Conservation (phyloP, 2,888 invertebrate species). For the Andrena fulva region DNA sequence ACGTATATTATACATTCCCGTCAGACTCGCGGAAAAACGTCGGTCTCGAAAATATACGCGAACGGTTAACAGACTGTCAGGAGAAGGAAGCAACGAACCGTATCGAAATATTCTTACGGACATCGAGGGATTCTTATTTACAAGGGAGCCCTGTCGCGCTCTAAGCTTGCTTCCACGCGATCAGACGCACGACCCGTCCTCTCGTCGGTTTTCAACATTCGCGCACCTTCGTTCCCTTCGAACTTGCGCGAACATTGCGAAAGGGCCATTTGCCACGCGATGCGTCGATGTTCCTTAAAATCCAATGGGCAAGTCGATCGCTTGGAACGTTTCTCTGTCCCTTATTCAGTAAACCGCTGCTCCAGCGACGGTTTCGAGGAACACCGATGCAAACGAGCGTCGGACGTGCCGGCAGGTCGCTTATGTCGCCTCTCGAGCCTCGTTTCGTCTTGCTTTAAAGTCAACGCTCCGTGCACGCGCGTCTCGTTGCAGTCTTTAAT, state of each 20-base stretch:
- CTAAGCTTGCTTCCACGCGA: not conserved
- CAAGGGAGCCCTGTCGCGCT: slow-evolving; percentile 44
- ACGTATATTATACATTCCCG: slow-evolving; percentile 59
- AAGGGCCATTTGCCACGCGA: not conserved
- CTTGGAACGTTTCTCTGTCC: not conserved
- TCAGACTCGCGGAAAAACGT: slow-evolving; percentile 61
- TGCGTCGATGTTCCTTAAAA: not conserved
- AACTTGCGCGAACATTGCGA: not conserved
- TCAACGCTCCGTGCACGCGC: not conserved
- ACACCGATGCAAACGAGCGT: slow-evolving; percentile 4
- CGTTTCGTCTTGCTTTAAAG: not conserved
- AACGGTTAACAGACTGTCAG: slow-evolving; percentile 53
- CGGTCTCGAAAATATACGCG: slow-evolving; percentile 72
- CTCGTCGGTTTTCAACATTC: not conserved
- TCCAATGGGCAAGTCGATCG: not conserved
- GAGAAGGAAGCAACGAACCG: slow-evolving; percentile 49
- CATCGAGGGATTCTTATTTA: slow-evolving; percentile 61
- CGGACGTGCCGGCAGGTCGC: not conserved
- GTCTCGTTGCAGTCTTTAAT: slow-evolving; percentile 42
- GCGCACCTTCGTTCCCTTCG: not conserved
- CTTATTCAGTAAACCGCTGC: not conserved
- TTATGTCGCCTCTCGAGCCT: not conserved
- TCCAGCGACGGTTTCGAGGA: slow-evolving; percentile 8
- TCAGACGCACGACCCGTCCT: not conserved
- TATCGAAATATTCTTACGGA: slow-evolving; percentile 15